Evolutionary conservation across 2,888 invertebrate species (phyloP).

Genomic region (Achlya flavicornis): DNA sequence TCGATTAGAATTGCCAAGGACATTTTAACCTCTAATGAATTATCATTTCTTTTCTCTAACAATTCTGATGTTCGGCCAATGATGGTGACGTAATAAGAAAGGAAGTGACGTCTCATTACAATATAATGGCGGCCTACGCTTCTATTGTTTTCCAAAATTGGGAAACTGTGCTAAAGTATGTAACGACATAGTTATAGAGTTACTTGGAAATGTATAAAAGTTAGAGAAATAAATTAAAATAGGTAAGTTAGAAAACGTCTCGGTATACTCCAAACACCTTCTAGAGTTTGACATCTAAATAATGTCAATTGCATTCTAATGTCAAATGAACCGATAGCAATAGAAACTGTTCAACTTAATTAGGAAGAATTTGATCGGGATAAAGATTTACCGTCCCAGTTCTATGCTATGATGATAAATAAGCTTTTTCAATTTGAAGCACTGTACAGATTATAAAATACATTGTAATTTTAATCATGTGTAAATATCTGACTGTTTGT

Average conservation of each 20-base stretch:
- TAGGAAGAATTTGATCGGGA: neutral
- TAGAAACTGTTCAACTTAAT: neutral
- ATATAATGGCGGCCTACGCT: conserved; percentile 19
- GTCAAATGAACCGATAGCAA: neutral
- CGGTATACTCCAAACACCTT: neutral
- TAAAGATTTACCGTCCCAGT: no score
- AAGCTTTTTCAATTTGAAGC: neutral
- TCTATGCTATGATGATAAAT: no score
- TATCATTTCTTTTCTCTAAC: conserved; percentile 11
- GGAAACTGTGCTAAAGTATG: conserved; percentile 8
- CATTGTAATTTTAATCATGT: neutral
- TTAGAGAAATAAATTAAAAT: neutral
- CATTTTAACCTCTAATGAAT: conserved; percentile 14
- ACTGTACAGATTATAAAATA: neutral
- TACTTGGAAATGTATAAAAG: neutral
- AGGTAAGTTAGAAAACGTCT: neutral
- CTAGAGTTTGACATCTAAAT: neutral
- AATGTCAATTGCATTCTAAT: neutral
- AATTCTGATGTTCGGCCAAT: conserved; percentile 14
- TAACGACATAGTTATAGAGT: neutral
- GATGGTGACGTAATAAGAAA: conserved; percentile 11
- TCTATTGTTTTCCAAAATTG: conserved; percentile 26
- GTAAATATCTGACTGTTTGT: neutral
- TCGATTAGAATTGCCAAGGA: neutral
- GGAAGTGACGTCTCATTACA: conserved; percentile 22